Evolutionary conservation across 1,140 invertebrate genomes (phyloP).

Genomic region (Probaryconus sp.): DNA sequence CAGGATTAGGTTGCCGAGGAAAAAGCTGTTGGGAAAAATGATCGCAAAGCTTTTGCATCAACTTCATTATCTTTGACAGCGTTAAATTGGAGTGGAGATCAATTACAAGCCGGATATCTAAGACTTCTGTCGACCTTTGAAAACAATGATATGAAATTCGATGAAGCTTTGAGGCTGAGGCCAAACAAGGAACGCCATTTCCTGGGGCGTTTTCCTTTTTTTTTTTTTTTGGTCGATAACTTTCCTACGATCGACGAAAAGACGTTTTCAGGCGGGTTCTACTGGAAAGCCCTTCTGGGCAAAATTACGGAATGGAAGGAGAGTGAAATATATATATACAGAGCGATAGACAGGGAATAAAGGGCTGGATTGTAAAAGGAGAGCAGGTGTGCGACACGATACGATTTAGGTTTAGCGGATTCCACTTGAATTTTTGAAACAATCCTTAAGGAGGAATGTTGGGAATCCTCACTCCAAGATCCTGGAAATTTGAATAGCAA

Average conservation of each 20-base stretch:
- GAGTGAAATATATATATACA: constrained; percentile 23
- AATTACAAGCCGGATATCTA: constrained; percentile 49
- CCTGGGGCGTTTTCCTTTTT: constrained; percentile 1
- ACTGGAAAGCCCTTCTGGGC: constrained; percentile 13
- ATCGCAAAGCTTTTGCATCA: constrained; percentile 24
- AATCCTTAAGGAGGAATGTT: constrained; percentile 1
- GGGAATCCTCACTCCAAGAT: constrained; percentile 20
- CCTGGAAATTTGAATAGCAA: constrained; percentile 29
- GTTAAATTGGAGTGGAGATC: constrained; percentile 64
- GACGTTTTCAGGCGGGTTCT: background rate
- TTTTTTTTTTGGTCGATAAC: too few relatives aligned
- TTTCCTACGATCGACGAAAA: constrained; percentile 8
- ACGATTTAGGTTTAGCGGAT: constrained; percentile 26
- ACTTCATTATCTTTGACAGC: constrained; percentile 57
- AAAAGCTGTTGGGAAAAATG: constrained; percentile 41
- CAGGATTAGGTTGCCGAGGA: background rate
- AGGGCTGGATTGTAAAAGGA: constrained; percentile 24
- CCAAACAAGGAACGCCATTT: too few relatives aligned
- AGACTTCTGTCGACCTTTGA: background rate
- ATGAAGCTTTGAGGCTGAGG: background rate
- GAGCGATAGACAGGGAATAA: constrained; percentile 28
- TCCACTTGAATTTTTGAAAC: constrained; percentile 25
- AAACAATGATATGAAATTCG: constrained; percentile 19
- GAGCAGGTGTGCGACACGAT: constrained; percentile 52
- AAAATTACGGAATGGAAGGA: constrained; percentile 26